Conservation (phyloP, 2,113 vertebrate species). For the Turdus rufiventris region DNA sequence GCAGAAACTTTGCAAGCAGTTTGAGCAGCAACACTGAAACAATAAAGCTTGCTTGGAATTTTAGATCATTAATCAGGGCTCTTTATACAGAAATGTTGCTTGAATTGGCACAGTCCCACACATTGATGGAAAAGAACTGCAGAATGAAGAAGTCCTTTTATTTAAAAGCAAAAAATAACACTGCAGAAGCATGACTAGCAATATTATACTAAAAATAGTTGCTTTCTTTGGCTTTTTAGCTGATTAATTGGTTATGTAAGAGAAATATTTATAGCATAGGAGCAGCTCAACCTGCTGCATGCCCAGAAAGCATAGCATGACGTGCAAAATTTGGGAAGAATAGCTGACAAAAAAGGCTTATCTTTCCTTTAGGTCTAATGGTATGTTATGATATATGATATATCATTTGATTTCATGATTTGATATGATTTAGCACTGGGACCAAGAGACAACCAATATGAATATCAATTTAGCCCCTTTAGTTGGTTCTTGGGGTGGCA, state of each 20-base stretch:
- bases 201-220: slow-evolving; percentile 56
- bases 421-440: background rate
- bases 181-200: slow-evolving; percentile 47
- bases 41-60: slow-evolving; percentile 36
- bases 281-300: background rate
- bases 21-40: background rate
- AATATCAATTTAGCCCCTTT: background rate
- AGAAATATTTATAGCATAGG: slow-evolving; percentile 43
- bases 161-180: slow-evolving; percentile 47
- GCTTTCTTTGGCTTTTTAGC: slow-evolving; percentile 50
- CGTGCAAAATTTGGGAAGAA: background rate
- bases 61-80: slow-evolving; percentile 36
- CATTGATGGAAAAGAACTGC: slow-evolving; percentile 39
- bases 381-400: background rate
- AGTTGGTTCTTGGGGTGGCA: background rate
- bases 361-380: background rate
- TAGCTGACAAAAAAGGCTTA: background rate
- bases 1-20: background rate
- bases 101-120: slow-evolving; percentile 48
- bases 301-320: slow-evolving; percentile 10
- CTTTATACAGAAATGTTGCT: slow-evolving; percentile 43
- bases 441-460: background rate
- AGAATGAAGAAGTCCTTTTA: slow-evolving; percentile 36
- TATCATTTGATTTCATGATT: background rate
- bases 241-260: slow-evolving; percentile 63